Percentiles rank a stretch among this genome's conserved stretches.
phyloP scores from a whole-genome alignment of 2,888 invertebrate species.

The Drosophila stalkeri region DNA sequence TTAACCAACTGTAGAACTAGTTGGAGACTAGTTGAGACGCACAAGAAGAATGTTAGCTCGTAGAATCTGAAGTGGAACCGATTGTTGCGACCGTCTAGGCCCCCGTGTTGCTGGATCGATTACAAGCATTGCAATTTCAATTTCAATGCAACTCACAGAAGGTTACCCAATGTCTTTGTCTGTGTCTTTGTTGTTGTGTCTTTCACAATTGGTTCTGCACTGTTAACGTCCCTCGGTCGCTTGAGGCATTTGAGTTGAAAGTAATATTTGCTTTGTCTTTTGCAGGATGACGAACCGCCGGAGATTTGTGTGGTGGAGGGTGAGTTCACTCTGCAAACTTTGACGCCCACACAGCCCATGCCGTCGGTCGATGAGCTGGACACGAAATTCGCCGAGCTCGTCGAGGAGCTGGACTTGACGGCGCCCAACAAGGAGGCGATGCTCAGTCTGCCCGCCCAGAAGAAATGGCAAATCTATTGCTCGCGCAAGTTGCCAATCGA shows the following conservation, averaged over 20 bases:
- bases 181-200: conserved; percentile 4
- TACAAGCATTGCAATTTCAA: conserved; percentile 33
- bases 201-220: conserved; percentile 75
- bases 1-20: not conserved
- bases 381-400: conserved; percentile 96
- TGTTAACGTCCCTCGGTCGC: conserved; percentile 47
- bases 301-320: conserved; percentile 98
- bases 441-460: conserved; percentile 95
- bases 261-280: not conserved
- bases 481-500: conserved; percentile 91
- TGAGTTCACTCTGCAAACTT: conserved; percentile 93
- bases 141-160: conserved; percentile 37
- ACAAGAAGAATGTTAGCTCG: not conserved
- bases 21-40: not conserved
- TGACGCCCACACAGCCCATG: conserved; percentile 97
- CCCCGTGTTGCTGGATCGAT: conserved; percentile 21
- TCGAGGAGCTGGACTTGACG: conserved; percentile 97
- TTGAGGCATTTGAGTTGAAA: not conserved
- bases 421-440: conserved; percentile 97
- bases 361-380: conserved; percentile 96
- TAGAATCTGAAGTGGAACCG: conserved; percentile 14
- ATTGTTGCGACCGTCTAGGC: not conserved
- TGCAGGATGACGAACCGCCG: conserved; percentile 96
- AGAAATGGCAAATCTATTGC: conserved; percentile 99
- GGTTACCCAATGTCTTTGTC: conserved; percentile 37